A percentile compares a stretch with the other conserved stretches of the same genome.
Evolutionary conservation across 2,888 invertebrate genomes (phyloP).

Genomic region (Tenthredo distinguenda): DNA sequence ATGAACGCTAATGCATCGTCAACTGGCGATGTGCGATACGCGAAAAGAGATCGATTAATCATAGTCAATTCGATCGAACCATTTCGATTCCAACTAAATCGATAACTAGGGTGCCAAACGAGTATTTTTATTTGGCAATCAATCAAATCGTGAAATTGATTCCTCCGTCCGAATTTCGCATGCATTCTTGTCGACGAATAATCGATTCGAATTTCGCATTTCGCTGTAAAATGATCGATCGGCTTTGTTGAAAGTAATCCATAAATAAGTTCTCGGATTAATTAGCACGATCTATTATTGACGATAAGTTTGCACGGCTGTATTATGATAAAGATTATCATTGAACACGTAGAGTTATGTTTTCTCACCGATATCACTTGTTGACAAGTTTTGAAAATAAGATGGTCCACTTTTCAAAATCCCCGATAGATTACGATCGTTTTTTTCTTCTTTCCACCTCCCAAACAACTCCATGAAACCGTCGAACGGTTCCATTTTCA

Average conservation of each 20-base stretch:
- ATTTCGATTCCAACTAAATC: not conserved
- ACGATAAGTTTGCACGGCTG: not conserved
- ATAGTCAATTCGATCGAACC: no score
- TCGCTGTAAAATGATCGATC: not conserved
- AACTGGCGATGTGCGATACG: no score
- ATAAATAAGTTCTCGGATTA: not conserved
- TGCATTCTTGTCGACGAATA: not conserved
- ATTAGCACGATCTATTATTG: not conserved
- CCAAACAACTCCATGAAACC: slow-evolving; percentile 63
- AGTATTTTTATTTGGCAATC: not conserved
- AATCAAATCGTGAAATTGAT: not conserved
- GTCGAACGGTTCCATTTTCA: slow-evolving; percentile 62
- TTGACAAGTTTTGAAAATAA: slow-evolving; percentile 63
- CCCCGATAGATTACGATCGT: slow-evolving; percentile 53
- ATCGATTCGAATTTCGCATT: not conserved
- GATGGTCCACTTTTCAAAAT: slow-evolving; percentile 59
- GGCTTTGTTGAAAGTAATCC: not conserved
- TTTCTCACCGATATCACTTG: slow-evolving; percentile 61
- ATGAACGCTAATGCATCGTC: no score
- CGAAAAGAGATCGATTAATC: no score
- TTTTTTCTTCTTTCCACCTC: slow-evolving; percentile 49
- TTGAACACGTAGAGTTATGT: not conserved
- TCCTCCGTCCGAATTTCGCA: not conserved
- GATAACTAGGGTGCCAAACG: not conserved
- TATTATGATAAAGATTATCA: not conserved